Evolutionary conservation across 2,113 vertebrate species (phyloP).

Genomic region (Salvelinus namaycush): DNA sequence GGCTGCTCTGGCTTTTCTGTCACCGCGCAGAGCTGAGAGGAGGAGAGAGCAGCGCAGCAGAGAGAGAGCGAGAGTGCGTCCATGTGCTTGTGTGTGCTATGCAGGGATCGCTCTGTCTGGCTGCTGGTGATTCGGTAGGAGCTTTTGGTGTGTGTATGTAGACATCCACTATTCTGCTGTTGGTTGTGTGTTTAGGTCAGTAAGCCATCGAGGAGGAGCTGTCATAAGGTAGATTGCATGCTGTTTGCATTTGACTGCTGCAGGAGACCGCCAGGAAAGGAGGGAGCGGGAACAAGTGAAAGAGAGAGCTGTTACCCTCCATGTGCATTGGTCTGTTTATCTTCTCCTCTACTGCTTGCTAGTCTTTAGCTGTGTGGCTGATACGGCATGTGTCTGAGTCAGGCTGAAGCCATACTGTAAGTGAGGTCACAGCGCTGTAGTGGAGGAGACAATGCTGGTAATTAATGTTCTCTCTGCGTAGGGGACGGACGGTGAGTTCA

Average conservation of each 20-base stretch:
- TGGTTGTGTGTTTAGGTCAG: background rate
- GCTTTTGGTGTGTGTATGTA: background rate
- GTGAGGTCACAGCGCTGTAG: too few species aligned
- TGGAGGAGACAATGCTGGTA: too few species aligned
- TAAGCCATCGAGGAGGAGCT: background rate
- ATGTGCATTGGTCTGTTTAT: background rate
- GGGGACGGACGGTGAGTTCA: background rate
- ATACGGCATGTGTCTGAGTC: background rate
- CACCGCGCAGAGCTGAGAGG: constrained; percentile 15
- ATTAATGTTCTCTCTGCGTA: background rate
- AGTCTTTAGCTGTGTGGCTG: background rate
- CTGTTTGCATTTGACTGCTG: background rate
- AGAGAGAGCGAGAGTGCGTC: background rate
- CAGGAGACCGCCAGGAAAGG: background rate
- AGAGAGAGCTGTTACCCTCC: background rate
- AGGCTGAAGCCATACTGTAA: too few species aligned
- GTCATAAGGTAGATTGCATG: background rate
- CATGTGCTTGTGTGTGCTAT: background rate
- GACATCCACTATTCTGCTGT: background rate
- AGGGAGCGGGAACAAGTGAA: background rate
- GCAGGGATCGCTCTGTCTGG: background rate
- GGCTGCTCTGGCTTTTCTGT: constrained; percentile 23
- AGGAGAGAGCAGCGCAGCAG: background rate
- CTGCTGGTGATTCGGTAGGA: background rate
- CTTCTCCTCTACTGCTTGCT: background rate